phyloP scores from a whole-genome alignment of 1,140 invertebrate genomes.

The Cylas formicarius region DNA sequence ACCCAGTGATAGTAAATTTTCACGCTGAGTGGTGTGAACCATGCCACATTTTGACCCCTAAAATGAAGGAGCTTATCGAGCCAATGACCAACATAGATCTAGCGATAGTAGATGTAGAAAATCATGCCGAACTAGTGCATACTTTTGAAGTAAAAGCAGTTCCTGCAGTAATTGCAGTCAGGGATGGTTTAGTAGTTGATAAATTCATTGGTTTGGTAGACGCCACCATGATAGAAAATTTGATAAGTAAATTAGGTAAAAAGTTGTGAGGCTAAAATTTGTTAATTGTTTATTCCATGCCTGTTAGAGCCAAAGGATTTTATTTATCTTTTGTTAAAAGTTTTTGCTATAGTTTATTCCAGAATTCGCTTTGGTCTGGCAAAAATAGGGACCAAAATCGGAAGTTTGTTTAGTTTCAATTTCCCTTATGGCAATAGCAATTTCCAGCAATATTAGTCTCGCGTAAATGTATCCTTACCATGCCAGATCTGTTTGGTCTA shows the following conservation, averaged over 20 bases:
- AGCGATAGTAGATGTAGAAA: conserved; percentile 89
- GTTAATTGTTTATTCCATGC: no score
- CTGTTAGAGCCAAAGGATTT: no score
- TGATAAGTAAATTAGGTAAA: conserved; percentile 68
- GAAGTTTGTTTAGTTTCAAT: no score
- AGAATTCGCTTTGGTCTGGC: no score
- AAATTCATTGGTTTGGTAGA: conserved; percentile 89
- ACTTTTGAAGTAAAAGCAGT: conserved; percentile 84
- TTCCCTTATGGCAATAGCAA: no score
- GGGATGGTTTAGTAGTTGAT: conserved; percentile 80
- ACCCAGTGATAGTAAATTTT: conserved; percentile 79
- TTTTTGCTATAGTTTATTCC: no score
- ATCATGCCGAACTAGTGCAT: conserved; percentile 74
- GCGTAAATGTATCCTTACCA: no score
- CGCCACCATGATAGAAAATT: conserved; percentile 71
- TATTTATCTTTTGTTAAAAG: no score
- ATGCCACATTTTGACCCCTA: conserved; percentile 88
- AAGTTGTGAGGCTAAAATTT: conserved; percentile 18
- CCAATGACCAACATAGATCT: conserved; percentile 72
- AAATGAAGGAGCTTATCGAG: conserved; percentile 75
- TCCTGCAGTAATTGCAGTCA: conserved; percentile 82
- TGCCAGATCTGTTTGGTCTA: no score
- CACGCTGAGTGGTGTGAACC: conserved; percentile 93
- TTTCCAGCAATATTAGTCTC: no score
- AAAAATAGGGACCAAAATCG: no score